These are phyloP conservation scores for Bugula neritina DNA, from an alignment of 2,888 invertebrate species.

Conservation along the genomic window DNA sequence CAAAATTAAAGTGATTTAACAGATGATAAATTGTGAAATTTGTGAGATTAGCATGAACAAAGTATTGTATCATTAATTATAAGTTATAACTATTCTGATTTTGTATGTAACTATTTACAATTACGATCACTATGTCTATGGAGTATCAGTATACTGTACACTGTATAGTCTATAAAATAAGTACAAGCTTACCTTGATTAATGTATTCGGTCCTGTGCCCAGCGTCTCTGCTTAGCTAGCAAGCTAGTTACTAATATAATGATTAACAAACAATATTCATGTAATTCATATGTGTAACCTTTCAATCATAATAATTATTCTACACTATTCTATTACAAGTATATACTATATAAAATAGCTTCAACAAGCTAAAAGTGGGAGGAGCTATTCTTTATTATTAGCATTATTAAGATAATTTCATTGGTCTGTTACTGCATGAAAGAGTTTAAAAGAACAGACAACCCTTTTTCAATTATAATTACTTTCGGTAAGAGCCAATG, in stretches of 20 bases:
- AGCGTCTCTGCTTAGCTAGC: neutral
- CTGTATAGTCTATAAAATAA: too few species aligned
- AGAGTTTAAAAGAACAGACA: constrained; percentile 14
- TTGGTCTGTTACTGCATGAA: neutral
- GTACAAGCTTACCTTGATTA: neutral
- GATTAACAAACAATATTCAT: constrained; percentile 26
- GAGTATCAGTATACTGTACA: too few species aligned
- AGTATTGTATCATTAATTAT: too few species aligned
- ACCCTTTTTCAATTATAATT: constrained; percentile 10
- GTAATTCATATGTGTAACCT: constrained; percentile 17
- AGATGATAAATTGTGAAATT: too few species aligned
- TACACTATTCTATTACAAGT: neutral
- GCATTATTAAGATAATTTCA: neutral
- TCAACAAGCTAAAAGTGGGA: constrained; percentile 9
- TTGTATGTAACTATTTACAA: too few species aligned
- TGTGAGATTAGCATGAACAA: too few species aligned
- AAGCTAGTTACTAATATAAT: neutral
- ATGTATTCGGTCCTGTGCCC: neutral
- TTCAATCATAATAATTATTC: neutral
- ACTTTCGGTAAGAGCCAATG: too few species aligned
- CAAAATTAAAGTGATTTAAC: too few species aligned
- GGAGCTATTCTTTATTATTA: neutral
- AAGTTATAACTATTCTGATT: too few species aligned
- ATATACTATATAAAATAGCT: neutral
- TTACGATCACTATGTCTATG: too few species aligned